Evolutionary conservation across 1,140 invertebrate species (phyloP).

Genomic region (Bombus ignitus): DNA sequence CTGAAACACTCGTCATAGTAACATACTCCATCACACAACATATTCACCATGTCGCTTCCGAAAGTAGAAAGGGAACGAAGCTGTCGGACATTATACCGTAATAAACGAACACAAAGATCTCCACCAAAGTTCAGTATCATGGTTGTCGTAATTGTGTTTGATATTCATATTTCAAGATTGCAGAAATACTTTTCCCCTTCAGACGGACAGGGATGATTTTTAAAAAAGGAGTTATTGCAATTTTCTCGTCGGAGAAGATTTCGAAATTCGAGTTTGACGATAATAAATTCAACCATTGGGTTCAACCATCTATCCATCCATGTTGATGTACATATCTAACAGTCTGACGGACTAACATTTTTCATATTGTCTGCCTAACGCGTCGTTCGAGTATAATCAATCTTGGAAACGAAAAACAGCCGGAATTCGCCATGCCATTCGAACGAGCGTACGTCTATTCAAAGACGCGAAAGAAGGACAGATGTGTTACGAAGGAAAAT

Average conservation of each 20-base stretch:
- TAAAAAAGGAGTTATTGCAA: no score
- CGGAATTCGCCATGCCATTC: neutral
- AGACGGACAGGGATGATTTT: no score
- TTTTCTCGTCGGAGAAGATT: no score
- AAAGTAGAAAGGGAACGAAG: neutral
- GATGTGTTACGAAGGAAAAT: neutral
- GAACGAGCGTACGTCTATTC: neutral
- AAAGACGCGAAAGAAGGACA: no score
- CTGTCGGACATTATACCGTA: neutral
- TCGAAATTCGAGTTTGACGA: no score
- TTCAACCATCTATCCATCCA: neutral
- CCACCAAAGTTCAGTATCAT: no score
- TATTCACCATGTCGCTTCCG: no score
- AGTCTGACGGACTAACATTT: neutral
- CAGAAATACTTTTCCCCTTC: no score
- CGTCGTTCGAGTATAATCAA: neutral
- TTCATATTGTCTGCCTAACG: neutral
- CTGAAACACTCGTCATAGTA: no score
- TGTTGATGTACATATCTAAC: neutral
- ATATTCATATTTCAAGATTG: no score
- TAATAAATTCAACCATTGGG: neutral
- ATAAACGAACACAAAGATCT: no score
- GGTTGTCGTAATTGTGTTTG: no score
- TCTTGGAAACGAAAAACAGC: neutral
- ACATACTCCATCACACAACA: fast-evolving